Evolutionary conservation across 92 coral and sea anemone species (phyloP).

Genomic region (Ricordea florida): DNA sequence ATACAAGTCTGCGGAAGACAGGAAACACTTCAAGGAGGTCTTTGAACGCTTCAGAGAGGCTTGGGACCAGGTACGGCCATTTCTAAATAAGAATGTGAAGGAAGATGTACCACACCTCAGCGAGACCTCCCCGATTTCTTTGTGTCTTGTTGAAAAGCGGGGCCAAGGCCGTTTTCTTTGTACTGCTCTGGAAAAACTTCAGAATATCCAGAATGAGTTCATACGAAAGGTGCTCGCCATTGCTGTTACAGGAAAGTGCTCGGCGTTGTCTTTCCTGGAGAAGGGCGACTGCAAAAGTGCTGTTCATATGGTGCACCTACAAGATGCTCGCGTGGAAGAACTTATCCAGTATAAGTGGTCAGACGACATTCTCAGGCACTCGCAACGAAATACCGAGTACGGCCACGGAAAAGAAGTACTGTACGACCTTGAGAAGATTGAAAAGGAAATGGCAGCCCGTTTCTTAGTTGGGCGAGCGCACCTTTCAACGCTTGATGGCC

Average conservation of each 20-base stretch:
- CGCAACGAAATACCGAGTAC: slow-evolving; percentile 81
- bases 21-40: slow-evolving; percentile 21
- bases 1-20: slow-evolving; percentile 30
- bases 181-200: slow-evolving; percentile 65
- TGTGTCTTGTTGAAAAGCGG: slow-evolving; percentile 76
- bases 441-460: slow-evolving; percentile 75
- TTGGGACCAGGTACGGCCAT: slow-evolving; percentile 75
- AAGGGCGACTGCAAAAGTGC: slow-evolving; percentile 45
- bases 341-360: slow-evolving; percentile 87
- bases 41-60: slow-evolving; percentile 76
- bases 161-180: slow-evolving; percentile 72
- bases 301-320: slow-evolving; percentile 70
- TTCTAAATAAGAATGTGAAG: slow-evolving; percentile 22
- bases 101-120: slow-evolving; percentile 65
- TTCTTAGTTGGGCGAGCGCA: slow-evolving; percentile 80
- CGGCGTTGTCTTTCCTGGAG: slow-evolving; percentile 73
- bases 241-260: slow-evolving; percentile 70
- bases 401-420: slow-evolving; percentile 81
- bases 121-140: slow-evolving; percentile 71
- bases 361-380: slow-evolving; percentile 75
- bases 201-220: slow-evolving; percentile 77
- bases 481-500: slow-evolving; percentile 57
- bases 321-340: slow-evolving; percentile 87
- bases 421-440: slow-evolving; percentile 82
- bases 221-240: slow-evolving; percentile 69